phyloP scores from a whole-genome alignment of 2,888 invertebrate species.

The Arge pagana region DNA sequence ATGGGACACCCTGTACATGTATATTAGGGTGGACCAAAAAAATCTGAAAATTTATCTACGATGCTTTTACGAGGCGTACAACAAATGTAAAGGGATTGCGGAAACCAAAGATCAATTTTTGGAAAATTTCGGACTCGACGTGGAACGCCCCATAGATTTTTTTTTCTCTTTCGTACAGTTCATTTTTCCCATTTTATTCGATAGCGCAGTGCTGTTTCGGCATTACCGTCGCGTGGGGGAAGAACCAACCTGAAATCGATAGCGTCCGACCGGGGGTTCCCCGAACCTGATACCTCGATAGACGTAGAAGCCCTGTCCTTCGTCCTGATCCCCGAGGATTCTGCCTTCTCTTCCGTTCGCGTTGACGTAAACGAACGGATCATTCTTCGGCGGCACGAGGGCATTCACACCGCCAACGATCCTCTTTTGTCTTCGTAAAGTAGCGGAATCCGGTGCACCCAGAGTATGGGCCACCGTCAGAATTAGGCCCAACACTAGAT shows the following conservation, averaged over 20 bases:
- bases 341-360: slow-evolving; percentile 67
- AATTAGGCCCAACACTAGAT: no score
- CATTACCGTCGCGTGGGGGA: no score
- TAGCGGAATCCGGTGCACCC: neutral
- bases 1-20: no score
- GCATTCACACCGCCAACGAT: slow-evolving; percentile 74
- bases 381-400: slow-evolving; percentile 70
- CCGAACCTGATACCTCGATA: slow-evolving; percentile 77
- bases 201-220: no score
- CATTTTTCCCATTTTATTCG: no score
- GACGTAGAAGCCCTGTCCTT: slow-evolving; percentile 67
- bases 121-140: no score
- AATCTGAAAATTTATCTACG: no score
- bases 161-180: no score
- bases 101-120: slow-evolving; percentile 13
- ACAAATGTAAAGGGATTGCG: no score
- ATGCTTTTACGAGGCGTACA: no score
- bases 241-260: slow-evolving; percentile 66
- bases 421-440: slow-evolving; percentile 38
- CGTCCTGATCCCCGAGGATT: slow-evolving; percentile 68
- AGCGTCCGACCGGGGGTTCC: slow-evolving; percentile 63
- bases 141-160: no score
- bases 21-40: no score
- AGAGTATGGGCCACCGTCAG: neutral
- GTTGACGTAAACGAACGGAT: slow-evolving; percentile 72